These are phyloP conservation scores for Prosapia bicincta DNA, from an alignment of 2,888 invertebrate species.

Conservation along the genomic window DNA sequence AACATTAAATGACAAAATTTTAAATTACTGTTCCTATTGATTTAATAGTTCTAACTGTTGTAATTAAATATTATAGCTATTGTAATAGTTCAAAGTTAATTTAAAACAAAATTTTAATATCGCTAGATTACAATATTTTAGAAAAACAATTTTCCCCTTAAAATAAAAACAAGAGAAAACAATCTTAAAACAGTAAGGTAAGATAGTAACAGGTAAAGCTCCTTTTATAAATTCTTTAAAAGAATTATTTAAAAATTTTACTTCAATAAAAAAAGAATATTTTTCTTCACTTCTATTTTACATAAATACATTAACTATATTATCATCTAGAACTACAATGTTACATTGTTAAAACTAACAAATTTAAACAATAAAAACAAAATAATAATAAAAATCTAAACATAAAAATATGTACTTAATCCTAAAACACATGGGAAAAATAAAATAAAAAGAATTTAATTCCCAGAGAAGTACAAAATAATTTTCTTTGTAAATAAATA, in stretches of 20 bases:
- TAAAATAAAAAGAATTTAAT: background rate
- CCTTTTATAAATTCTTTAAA: background rate
- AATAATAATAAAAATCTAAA: background rate
- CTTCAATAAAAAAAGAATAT: background rate
- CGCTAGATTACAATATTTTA: no score
- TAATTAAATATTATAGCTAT: no score
- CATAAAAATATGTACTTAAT: background rate
- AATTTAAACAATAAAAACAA: constrained; percentile 2
- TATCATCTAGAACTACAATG: background rate
- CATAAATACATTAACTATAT: background rate
- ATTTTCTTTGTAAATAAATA: constrained; percentile 2
- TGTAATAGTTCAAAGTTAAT: no score
- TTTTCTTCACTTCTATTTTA: background rate
- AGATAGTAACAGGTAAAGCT: background rate
- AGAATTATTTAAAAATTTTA: background rate
- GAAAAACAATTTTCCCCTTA: no score
- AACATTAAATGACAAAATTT: no score
- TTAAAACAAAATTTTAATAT: no score
- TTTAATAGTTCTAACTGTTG: no score
- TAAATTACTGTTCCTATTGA: no score
- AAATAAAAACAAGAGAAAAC: no score
- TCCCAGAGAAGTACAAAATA: background rate
- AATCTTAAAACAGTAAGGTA: no score
- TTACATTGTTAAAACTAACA: background rate
- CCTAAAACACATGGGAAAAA: background rate